phyloP scores from a whole-genome alignment of 1,140 invertebrate genomes.

The Chrysomallon squamiferum region DNA sequence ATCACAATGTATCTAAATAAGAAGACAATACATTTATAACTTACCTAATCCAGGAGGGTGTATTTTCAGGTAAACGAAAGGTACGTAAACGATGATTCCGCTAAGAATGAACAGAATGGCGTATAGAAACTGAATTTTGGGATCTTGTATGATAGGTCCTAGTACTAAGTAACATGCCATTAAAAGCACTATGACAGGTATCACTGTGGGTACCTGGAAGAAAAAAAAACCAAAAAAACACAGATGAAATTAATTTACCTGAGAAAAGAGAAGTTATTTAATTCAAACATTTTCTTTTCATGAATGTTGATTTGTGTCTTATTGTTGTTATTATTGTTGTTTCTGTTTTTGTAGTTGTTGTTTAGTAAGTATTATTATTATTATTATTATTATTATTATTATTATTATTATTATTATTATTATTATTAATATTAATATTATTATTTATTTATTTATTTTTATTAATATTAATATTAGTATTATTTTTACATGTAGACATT shows the following conservation, averaged over 20 bases:
- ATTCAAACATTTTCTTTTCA: no score
- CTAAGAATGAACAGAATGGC: slow-evolving; percentile 76
- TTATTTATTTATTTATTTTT: no score
- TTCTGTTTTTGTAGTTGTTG: no score
- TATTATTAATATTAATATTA: no score
- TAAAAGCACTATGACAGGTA: slow-evolving; percentile 77
- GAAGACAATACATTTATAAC: no score
- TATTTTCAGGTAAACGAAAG: slow-evolving; percentile 78
- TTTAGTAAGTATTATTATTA: background rate
- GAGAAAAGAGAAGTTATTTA: no score
- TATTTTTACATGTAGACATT: background rate
- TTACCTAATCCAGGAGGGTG: slow-evolving; percentile 59
- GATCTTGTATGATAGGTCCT: slow-evolving; percentile 79
- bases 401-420: background rate
- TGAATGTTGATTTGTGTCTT: no score
- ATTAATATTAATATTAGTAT: no score
- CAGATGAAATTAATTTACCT: no score
- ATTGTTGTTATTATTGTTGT: no score
- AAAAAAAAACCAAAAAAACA: slow-evolving; percentile 6
- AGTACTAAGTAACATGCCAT: slow-evolving; percentile 79
- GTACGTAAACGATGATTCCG: slow-evolving; percentile 77
- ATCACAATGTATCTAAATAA: no score
- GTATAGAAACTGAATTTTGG: slow-evolving; percentile 79
- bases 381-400: background rate
- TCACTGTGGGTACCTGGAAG: slow-evolving; percentile 77